Evolutionary conservation across 2,888 invertebrate species (phyloP), one percentile per base, ranked within the genome.

Genomic region (Campoplex capitator): DNA sequence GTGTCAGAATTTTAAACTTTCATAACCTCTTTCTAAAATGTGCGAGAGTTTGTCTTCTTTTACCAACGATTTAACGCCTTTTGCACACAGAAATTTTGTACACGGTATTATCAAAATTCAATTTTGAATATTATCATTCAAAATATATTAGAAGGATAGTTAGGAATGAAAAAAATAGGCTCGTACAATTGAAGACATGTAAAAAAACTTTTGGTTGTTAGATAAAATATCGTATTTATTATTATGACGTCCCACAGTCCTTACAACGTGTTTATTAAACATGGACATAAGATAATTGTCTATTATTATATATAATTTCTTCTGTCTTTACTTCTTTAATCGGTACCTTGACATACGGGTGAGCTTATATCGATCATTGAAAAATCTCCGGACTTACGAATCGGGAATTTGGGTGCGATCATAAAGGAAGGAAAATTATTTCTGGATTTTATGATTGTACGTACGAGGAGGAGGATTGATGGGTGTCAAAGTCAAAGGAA

Each of bases 181-280:
- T 7, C 76, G 13, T 68, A 75, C 82, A 1, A 71, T 70, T 65
- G 3, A 35, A 87, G 18, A 28, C 18, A 73, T 45, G 38, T 48
- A 70, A 58, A 13, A 77, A 56, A 32, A 75, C 48, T 65, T 67
- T 54, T 67, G 32, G 68, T 87, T 75, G 88, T 87, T 91, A 90
- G 90, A 90, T 93, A 93, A 93, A 93, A 93, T 93, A 93, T 91
- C 91, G 91, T 92, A 91, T 93, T 92, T 93, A 93, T 93, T 93
- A 91, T 92, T 92, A 91, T 92, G 91, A 91, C 92, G 90, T 92
- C 90, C 92, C 91, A 92, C 90, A 42, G 68, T 86, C 84, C 85
- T 88, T 89, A 89, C 89, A 89, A 80, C 82, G 78, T 84, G 83
- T 79, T 86, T 77, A 84, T 85, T 82, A 85, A 86, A 89, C 88